These are phyloP conservation scores for Gnathonemus longibarbis DNA, from an alignment of 2,113 vertebrate genomes.

Conservation along the genomic window DNA sequence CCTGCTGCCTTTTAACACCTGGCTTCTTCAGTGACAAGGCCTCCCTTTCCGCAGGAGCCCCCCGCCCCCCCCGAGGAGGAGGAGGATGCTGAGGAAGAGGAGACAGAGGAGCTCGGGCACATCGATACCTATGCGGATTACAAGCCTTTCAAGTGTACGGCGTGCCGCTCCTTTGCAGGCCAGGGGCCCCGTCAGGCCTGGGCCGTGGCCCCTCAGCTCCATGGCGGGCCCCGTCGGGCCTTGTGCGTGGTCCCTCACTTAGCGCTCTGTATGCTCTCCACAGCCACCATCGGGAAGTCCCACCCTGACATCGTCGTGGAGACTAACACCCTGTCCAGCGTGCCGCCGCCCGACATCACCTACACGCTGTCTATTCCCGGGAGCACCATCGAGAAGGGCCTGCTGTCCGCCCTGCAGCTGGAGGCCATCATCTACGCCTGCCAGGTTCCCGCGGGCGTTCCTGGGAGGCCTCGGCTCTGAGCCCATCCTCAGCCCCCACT, in stretches of 20 bases:
- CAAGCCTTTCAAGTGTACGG: conserved; percentile 84
- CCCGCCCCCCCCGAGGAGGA: conserved; percentile 75
- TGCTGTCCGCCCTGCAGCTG: conserved; percentile 88
- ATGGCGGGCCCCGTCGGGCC: not conserved
- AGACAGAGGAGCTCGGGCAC: conserved; percentile 89
- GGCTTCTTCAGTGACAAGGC: not conserved
- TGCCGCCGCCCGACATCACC: conserved; percentile 89
- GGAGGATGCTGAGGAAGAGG: conserved; percentile 86
- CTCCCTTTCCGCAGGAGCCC: conserved; percentile 31
- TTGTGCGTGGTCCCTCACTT: not conserved
- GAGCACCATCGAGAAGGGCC: conserved; percentile 56
- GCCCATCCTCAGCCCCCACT: not conserved
- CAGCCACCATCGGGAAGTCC: conserved; percentile 87
- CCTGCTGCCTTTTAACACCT: not conserved
- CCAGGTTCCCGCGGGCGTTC: conserved; percentile 65
- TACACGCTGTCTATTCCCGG: conserved; percentile 77
- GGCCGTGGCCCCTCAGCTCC: not conserved
- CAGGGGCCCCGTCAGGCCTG: not conserved
- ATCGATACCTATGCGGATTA: conserved; percentile 93
- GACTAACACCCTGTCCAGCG: conserved; percentile 92
- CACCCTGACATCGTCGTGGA: conserved; percentile 96
- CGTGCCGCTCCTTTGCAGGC: not conserved
- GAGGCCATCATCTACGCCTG: conserved; percentile 94
- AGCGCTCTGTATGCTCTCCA: not conserved
- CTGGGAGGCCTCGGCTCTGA: too few species aligned